Conservation (phyloP, 2,888 invertebrate genomes). For the Dynastes hyllus region DNA sequence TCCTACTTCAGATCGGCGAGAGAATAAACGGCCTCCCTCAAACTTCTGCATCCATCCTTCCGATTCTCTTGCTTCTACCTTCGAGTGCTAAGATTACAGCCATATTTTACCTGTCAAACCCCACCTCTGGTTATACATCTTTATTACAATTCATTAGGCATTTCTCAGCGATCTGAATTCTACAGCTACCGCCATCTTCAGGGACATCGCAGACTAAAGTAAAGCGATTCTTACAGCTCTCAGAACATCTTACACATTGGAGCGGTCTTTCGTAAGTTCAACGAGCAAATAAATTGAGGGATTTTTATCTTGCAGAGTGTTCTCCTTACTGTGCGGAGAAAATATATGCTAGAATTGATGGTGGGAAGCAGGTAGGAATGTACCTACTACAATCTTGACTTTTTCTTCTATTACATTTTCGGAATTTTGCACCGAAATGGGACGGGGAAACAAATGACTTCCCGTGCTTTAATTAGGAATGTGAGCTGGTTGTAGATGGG, state of each 20-base stretch:
- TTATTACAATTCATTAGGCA: slow-evolving; percentile 21
- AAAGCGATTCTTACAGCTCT: too few relatives aligned
- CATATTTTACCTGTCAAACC: not conserved
- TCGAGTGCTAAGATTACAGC: not conserved
- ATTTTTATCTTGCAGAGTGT: slow-evolving; percentile 4
- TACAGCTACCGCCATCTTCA: not conserved
- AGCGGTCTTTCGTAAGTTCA: not conserved
- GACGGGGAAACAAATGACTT: not conserved
- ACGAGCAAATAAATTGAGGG: not conserved
- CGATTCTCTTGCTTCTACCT: not conserved
- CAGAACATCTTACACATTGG: too few relatives aligned
- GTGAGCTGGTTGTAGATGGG: not conserved
- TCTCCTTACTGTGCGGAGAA: not conserved
- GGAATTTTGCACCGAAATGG: not conserved
- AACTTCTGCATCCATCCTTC: not conserved
- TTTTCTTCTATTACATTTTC: not conserved
- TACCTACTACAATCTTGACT: too few relatives aligned
- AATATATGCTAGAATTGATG: too few relatives aligned
- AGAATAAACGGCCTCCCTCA: too few relatives aligned
- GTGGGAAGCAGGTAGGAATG: too few relatives aligned
- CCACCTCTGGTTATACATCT: not conserved
- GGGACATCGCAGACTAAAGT: too few relatives aligned
- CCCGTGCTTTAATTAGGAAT: not conserved
- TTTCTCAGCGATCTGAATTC: not conserved
- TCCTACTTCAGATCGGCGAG: too few relatives aligned